Percentiles rank a stretch among this genome's conserved stretches.
Evolutionary conservation across 1,140 invertebrate genomes (phyloP).

Genomic region (Condylostylus longicornis): DNA sequence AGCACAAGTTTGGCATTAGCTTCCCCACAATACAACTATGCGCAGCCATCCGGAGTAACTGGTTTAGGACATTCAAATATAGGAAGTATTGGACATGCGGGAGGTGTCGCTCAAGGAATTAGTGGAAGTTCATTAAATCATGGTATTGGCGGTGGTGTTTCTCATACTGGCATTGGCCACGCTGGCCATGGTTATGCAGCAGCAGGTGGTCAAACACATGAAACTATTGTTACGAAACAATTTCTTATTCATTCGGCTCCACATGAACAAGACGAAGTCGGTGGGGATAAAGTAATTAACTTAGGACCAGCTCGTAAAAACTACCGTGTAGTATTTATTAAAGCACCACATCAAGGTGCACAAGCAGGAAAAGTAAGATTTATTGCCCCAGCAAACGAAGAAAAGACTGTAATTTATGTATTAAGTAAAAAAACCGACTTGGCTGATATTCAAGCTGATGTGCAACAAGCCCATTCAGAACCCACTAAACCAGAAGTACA

Average conservation of each 20-base stretch:
- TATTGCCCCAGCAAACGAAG: slow-evolving; percentile 57
- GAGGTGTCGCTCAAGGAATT: too few species aligned
- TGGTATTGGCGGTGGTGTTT: too few species aligned
- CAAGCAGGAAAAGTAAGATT: too few species aligned
- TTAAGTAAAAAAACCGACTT: slow-evolving; percentile 49
- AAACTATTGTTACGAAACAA: slow-evolving; percentile 26
- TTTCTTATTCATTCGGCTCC: slow-evolving; percentile 30
- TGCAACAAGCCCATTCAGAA: slow-evolving; percentile 35
- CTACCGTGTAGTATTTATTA: slow-evolving; percentile 78
- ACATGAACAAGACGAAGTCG: slow-evolving; percentile 23
- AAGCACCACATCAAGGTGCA: slow-evolving; percentile 51
- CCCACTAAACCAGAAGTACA: slow-evolving; percentile 51
- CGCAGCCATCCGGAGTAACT: too few species aligned
- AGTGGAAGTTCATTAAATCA: too few species aligned
- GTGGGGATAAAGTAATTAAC: slow-evolving; percentile 30
- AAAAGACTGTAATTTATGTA: slow-evolving; percentile 77
- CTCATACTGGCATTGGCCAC: too few species aligned
- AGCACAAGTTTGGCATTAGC: too few species aligned
- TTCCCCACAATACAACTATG: too few species aligned
- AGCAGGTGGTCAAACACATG: too few species aligned
- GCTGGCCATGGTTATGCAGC: too few species aligned
- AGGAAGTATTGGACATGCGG: too few species aligned
- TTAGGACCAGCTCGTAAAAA: slow-evolving; percentile 51
- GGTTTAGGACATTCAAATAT: too few species aligned
- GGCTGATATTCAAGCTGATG: slow-evolving; percentile 23